Percentiles rank a stretch among this genome's conserved stretches.
phyloP scores from a whole-genome alignment of 2,113 vertebrate species.

The Orycteropus afer region DNA sequence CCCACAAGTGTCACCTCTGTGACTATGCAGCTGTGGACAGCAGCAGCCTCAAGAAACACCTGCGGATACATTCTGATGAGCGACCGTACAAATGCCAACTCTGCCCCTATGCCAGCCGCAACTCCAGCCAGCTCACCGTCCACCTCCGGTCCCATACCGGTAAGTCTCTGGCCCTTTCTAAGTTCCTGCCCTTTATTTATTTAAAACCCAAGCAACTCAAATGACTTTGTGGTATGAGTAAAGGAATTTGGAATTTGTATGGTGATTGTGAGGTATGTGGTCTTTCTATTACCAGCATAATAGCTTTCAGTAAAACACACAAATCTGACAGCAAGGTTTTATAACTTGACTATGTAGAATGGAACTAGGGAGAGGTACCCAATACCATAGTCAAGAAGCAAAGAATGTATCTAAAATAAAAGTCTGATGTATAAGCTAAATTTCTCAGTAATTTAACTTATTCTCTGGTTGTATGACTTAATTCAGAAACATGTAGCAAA shows the following conservation, averaged over 20 bases:
- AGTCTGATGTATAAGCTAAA: constrained; percentile 59
- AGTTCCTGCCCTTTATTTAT: rapidly evolving
- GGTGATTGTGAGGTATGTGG: not conserved
- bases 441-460: constrained; percentile 72
- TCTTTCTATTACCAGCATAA: not conserved
- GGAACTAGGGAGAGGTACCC: constrained; percentile 48
- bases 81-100: constrained; percentile 98
- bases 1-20: constrained; percentile 97
- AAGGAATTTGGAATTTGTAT: not conserved
- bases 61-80: constrained; percentile 96
- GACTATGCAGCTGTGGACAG: constrained; percentile 96
- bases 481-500: constrained; percentile 70
- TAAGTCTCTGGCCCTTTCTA: constrained; percentile 50
- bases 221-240: not conserved
- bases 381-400: constrained; percentile 1
- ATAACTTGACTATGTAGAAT: not conserved
- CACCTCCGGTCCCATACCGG: constrained; percentile 96
- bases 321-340: constrained; percentile 45
- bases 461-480: constrained; percentile 61
- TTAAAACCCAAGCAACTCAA: not conserved
- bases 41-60: constrained; percentile 98
- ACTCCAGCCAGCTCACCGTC: constrained; percentile 98
- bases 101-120: constrained; percentile 96
- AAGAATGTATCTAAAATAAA: constrained; percentile 77
- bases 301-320: not conserved